A percentile compares a stretch with the other conserved stretches of the same genome.
These are phyloP conservation scores for Acrobasis consociella DNA, from an alignment of 2,888 invertebrate species.

Conservation along the genomic window DNA sequence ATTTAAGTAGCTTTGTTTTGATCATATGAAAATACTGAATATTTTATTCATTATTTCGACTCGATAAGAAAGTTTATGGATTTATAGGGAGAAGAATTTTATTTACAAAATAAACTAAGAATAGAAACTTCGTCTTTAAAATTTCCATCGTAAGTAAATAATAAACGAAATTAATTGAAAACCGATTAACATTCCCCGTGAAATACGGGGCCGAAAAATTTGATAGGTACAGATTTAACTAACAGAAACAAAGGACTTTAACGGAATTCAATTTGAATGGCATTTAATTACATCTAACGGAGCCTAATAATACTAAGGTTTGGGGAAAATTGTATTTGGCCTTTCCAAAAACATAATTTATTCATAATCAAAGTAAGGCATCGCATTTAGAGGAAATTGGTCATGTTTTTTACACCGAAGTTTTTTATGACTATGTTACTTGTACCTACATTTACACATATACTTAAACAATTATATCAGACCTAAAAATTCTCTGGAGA, in stretches of 20 bases:
- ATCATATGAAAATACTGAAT: too few relatives aligned
- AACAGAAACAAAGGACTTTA: conserved; percentile 16
- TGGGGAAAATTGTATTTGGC: not conserved
- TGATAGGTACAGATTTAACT: conserved; percentile 8
- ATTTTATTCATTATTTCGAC: too few relatives aligned
- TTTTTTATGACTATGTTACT: not conserved
- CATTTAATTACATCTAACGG: conserved; percentile 4
- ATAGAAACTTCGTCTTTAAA: too few relatives aligned
- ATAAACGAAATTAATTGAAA: not conserved
- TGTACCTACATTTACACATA: too few relatives aligned
- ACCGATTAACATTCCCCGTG: not conserved
- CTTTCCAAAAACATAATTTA: not conserved
- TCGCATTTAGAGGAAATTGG: not conserved
- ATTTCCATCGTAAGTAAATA: not conserved
- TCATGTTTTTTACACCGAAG: not conserved
- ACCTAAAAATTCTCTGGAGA: too few relatives aligned
- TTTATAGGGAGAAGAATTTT: too few relatives aligned
- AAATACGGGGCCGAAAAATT: not conserved
- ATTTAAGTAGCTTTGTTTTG: too few relatives aligned
- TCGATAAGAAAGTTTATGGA: too few relatives aligned
- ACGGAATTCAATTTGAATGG: conserved; percentile 3
- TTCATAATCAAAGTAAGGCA: not conserved
- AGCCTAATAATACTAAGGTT: not conserved
- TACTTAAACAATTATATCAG: too few relatives aligned
- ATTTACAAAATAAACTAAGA: too few relatives aligned